Evolutionary conservation across 2,888 invertebrate genomes (phyloP).

Genomic region (Cataglyphis rosenhaueri): DNA sequence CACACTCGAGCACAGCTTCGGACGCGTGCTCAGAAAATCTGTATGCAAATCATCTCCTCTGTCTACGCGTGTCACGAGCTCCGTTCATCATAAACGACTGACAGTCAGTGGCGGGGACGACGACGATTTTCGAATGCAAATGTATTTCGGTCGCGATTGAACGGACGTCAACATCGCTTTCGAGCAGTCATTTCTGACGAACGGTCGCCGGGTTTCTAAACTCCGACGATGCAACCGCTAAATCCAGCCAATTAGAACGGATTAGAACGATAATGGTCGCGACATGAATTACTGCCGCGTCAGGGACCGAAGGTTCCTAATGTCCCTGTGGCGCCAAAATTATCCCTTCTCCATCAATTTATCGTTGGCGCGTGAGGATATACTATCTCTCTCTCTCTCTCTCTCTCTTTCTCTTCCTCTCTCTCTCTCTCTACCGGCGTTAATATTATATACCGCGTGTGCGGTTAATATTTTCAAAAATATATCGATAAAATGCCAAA

Average conservation of each 20-base stretch:
- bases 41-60: slow-evolving; percentile 62
- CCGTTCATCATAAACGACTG: slow-evolving; percentile 59
- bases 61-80: slow-evolving; percentile 62
- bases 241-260: slow-evolving; percentile 64
- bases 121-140: slow-evolving; percentile 70
- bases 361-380: background rate
- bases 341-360: slow-evolving; percentile 26
- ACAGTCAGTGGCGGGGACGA: slow-evolving; percentile 54
- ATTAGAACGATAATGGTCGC: slow-evolving; percentile 57
- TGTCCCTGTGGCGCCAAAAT: slow-evolving; percentile 29
- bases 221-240: slow-evolving; percentile 43
- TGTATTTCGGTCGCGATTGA: slow-evolving; percentile 63
- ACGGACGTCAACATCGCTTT: slow-evolving; percentile 62
- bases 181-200: slow-evolving; percentile 57
- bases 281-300: slow-evolving; percentile 53
- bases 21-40: slow-evolving; percentile 61
- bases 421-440: background rate
- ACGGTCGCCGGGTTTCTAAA: slow-evolving; percentile 54
- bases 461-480: slow-evolving; percentile 13
- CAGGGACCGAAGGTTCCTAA: slow-evolving; percentile 26
- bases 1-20: background rate
- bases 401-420: background rate
- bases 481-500: background rate
- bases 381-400: background rate
- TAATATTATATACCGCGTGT: background rate